These are phyloP conservation scores for Epinotia demarniana DNA, from an alignment of 2,888 invertebrate genomes.

Conservation along the genomic window DNA sequence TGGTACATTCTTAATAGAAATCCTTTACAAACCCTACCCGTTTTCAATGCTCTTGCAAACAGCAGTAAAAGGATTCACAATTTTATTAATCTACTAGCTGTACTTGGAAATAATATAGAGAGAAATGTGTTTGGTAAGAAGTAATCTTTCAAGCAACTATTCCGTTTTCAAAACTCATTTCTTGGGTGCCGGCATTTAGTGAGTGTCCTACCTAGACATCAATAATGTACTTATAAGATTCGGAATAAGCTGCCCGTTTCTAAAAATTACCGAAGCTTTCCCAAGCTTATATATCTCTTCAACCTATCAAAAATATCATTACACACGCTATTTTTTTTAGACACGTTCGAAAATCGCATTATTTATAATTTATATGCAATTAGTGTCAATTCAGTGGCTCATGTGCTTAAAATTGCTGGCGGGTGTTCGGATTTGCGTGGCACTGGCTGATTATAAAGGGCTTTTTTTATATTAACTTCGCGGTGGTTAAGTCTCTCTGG, in stretches of 20 bases:
- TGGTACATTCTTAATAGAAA: too few relatives aligned
- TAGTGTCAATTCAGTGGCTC: slow-evolving; percentile 56
- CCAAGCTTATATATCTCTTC: not conserved
- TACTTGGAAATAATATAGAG: too few relatives aligned
- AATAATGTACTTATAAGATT: not conserved
- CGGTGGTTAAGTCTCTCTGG: not conserved
- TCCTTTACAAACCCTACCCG: not conserved
- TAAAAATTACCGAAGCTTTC: not conserved
- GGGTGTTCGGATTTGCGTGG: slow-evolving; percentile 41
- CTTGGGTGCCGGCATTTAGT: not conserved
- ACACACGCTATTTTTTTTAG: slow-evolving; percentile 11
- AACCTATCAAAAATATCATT: slow-evolving; percentile 17
- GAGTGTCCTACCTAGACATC: not conserved
- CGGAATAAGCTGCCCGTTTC: not conserved
- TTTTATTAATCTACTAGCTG: too few relatives aligned
- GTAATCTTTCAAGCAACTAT: too few relatives aligned
- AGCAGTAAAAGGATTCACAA: too few relatives aligned
- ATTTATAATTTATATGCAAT: slow-evolving; percentile 62
- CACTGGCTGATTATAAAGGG: slow-evolving; percentile 17
- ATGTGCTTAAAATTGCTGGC: slow-evolving; percentile 49
- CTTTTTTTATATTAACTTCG: not conserved
- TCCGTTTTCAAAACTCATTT: too few relatives aligned
- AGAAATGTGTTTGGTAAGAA: too few relatives aligned
- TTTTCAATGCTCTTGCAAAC: not conserved
- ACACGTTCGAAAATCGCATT: slow-evolving; percentile 47